These are phyloP conservation scores for Epizoanthus rinbou DNA, from an alignment of 92 coral and sea anemone genomes.

Conservation along the genomic window DNA sequence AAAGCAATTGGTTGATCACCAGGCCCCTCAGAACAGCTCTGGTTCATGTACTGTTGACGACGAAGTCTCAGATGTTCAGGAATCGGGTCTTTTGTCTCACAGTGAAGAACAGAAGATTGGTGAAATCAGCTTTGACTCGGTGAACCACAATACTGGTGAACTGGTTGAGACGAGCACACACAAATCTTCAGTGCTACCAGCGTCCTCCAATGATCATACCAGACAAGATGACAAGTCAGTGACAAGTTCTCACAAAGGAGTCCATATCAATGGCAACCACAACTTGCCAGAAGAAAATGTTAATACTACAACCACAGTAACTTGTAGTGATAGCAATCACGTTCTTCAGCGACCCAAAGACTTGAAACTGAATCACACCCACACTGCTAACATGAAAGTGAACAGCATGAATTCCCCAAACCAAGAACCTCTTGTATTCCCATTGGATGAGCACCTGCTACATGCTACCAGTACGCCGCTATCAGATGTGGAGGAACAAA, in stretches of 20 bases:
- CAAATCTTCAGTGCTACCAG: too few relatives aligned
- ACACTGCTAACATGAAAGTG: background rate
- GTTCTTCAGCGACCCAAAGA: slow-evolving; percentile 35
- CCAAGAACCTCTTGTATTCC: slow-evolving; percentile 58
- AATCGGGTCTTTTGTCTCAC: background rate
- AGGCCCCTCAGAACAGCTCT: too few relatives aligned
- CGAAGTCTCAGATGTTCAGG: background rate
- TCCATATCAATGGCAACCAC: background rate
- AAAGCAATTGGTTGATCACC: background rate
- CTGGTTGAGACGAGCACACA: too few relatives aligned
- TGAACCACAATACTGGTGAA: background rate
- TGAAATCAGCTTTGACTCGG: background rate
- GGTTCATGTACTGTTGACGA: background rate
- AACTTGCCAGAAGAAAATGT: background rate
- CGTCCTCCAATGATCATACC: too few relatives aligned
- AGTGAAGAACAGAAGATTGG: background rate
- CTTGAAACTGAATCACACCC: slow-evolving; percentile 7
- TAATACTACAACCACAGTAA: background rate
- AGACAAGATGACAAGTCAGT: too few relatives aligned
- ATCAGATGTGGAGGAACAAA: slow-evolving; percentile 38
- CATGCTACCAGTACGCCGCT: slow-evolving; percentile 51
- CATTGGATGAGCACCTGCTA: slow-evolving; percentile 52
- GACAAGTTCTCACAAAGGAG: too few relatives aligned
- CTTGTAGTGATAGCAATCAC: background rate
- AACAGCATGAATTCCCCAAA: slow-evolving; percentile 35